These are phyloP conservation scores for Hydrotaea diabolus DNA, from an alignment of 2,888 invertebrate species.

Conservation along the genomic window DNA sequence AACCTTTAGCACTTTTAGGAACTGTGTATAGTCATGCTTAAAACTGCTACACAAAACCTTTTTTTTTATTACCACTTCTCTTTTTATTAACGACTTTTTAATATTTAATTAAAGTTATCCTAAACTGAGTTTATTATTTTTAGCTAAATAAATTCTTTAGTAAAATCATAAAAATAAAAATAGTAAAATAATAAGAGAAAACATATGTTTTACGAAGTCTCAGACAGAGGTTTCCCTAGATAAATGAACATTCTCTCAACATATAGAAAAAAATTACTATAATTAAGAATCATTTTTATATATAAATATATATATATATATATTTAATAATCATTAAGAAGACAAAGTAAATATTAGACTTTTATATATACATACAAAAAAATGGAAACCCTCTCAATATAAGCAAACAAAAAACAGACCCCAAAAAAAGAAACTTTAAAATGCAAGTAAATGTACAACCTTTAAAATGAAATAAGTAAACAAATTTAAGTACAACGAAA, in stretches of 20 bases:
- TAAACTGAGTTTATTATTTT: not conserved
- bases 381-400: conserved; percentile 1
- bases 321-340: not conserved
- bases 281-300: conserved; percentile 20
- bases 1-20: too few species aligned
- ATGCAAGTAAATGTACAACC: conserved; percentile 54
- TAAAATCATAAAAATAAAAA: conserved; percentile 31
- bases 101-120: too few species aligned
- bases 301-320: conserved; percentile 7
- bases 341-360: conserved; percentile 3
- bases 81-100: too few species aligned
- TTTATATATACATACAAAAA: conserved; percentile 28
- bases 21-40: too few species aligned
- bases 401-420: not conserved
- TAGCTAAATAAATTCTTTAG: conserved; percentile 53
- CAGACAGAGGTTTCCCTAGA: conserved; percentile 47
- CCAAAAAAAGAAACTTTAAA: conserved; percentile 24
- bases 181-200: not conserved
- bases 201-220: conserved; percentile 40
- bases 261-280: not conserved
- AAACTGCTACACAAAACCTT: too few species aligned
- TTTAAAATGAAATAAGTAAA: conserved; percentile 29
- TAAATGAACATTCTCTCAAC: conserved; percentile 8
- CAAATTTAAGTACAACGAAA: conserved; percentile 62
- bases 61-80: too few species aligned